A percentile compares a stretch with the other conserved stretches of the same genome.
Conservation (phyloP, 2,113 vertebrate species). For the Casuarius casuarius region DNA sequence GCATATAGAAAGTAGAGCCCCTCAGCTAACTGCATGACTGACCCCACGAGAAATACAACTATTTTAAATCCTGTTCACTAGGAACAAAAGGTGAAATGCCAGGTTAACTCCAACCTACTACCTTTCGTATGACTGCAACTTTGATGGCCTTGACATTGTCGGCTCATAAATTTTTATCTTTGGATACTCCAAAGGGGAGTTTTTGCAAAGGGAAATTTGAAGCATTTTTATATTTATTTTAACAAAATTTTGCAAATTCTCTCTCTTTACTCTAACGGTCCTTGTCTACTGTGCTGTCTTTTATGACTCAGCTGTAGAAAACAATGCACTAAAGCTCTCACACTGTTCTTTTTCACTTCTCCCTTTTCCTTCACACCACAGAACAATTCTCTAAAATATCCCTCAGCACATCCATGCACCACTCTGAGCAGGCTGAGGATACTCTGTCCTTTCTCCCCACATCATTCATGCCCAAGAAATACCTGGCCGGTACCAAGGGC, state of each 20-base stretch:
- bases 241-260: neutral
- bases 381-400: neutral
- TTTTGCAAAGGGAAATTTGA: neutral
- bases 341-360: neutral
- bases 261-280: neutral
- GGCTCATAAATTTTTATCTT: neutral
- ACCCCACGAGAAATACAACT: neutral
- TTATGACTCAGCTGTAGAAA: neutral
- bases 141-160: neutral
- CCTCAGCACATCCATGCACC: neutral
- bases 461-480: neutral
- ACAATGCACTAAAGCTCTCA: neutral
- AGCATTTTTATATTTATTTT: neutral
- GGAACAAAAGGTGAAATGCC: neutral
- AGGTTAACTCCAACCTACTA: neutral
- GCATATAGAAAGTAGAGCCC: neutral
- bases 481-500: neutral
- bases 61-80: neutral
- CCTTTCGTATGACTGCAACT: neutral
- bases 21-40: neutral
- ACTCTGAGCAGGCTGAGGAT: neutral
- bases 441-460: neutral
- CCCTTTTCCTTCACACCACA: neutral
- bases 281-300: neutral
- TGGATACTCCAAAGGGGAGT: neutral